Evolutionary conservation across 2,113 vertebrate genomes (phyloP).

Genomic region (Egretta garzetta): DNA sequence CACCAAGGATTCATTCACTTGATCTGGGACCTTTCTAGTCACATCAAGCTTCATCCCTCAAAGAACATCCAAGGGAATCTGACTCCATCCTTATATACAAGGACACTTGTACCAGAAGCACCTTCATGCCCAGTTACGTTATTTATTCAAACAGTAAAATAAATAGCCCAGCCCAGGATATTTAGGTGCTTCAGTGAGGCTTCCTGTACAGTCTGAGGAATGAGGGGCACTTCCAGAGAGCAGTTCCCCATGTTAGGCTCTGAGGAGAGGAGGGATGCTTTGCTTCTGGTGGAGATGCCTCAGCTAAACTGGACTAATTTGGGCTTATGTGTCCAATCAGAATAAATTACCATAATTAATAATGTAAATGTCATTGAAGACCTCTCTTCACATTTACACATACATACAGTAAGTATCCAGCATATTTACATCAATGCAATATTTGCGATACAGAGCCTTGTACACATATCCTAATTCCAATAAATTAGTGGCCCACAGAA

Average conservation of each 20-base stretch:
- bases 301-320: neutral
- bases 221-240: neutral
- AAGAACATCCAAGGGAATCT: neutral
- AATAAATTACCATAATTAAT: neutral
- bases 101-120: neutral
- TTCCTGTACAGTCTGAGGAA: neutral
- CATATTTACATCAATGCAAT: neutral
- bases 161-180: neutral
- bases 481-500: neutral
- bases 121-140: neutral
- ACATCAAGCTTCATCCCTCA: neutral
- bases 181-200: neutral
- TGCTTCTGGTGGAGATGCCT: neutral
- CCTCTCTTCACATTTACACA: neutral
- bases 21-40: neutral
- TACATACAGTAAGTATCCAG: neutral
- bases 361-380: neutral
- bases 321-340: neutral
- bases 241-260: neutral
- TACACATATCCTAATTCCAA: neutral
- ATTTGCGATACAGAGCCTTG: neutral
- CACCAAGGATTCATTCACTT: neutral
- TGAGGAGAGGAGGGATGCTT: neutral
- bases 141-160: neutral
- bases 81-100: neutral